These are phyloP conservation scores for Oxystoma pomonae DNA, from an alignment of 2,888 invertebrate genomes.

Conservation along the genomic window DNA sequence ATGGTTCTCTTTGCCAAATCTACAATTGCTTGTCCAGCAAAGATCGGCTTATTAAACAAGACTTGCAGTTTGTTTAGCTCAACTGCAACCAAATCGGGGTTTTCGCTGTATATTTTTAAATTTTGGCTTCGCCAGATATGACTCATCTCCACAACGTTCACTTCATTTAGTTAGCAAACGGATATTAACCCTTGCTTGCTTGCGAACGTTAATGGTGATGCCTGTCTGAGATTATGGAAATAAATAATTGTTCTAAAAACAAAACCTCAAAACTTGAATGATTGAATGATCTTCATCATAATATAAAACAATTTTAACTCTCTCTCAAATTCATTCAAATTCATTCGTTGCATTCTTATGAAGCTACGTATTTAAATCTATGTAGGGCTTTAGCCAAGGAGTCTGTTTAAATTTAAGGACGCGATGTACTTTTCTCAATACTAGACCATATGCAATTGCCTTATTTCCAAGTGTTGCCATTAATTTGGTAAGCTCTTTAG, in stretches of 20 bases:
- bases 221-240: too few species aligned
- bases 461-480: too few species aligned
- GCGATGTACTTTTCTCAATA: conserved; percentile 37
- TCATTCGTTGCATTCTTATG: conserved; percentile 27
- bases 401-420: conserved; percentile 40
- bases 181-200: too few species aligned
- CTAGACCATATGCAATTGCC: too few species aligned
- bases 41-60: conserved; percentile 26
- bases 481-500: too few species aligned
- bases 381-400: conserved; percentile 40
- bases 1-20: conserved; percentile 25
- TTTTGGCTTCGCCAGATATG: too few species aligned
- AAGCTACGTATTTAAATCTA: conserved; percentile 41
- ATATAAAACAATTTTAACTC: neutral
- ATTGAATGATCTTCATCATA: neutral
- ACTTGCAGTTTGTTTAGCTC: neutral
- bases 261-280: neutral
- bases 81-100: neutral
- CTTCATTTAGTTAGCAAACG: too few species aligned
- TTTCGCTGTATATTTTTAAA: neutral
- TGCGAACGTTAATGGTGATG: too few species aligned
- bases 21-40: conserved; percentile 24
- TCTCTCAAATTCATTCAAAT: conserved; percentile 22
- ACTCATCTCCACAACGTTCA: too few species aligned
- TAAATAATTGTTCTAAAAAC: neutral